phyloP scores from a whole-genome alignment of 2,113 vertebrate species.

The Pollimyrus isidori region DNA sequence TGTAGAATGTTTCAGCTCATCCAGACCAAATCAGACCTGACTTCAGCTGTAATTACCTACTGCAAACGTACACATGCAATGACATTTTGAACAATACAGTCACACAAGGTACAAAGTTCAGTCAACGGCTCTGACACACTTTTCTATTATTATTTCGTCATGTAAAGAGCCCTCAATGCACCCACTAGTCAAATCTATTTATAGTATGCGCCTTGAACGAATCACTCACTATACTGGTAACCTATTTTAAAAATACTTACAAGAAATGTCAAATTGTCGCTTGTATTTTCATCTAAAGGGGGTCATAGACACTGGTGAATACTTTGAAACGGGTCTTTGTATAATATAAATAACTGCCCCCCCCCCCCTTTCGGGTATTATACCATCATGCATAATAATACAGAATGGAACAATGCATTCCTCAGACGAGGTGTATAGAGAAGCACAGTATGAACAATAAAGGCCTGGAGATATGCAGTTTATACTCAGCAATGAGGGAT shows the following conservation, averaged over 20 bases:
- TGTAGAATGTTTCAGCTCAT: not conserved
- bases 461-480: not conserved
- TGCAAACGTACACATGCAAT: not conserved
- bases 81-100: not conserved
- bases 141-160: not conserved
- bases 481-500: not conserved
- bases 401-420: not conserved
- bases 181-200: not conserved
- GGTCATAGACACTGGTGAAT: not conserved
- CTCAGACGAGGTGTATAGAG: not conserved
- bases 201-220: not conserved
- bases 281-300: constrained; percentile 8
- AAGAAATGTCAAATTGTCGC: constrained; percentile 13
- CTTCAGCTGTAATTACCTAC: not conserved
- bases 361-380: constrained; percentile 14
- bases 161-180: not conserved
- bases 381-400: constrained; percentile 23
- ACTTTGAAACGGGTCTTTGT: constrained; percentile 13
- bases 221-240: not conserved
- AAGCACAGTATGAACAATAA: not conserved
- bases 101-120: not conserved
- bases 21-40: not conserved
- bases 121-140: not conserved
- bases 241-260: not conserved
- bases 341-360: not conserved